phyloP scores from a whole-genome alignment of 2,113 vertebrate genomes.

The Pteruthius melanotis region DNA sequence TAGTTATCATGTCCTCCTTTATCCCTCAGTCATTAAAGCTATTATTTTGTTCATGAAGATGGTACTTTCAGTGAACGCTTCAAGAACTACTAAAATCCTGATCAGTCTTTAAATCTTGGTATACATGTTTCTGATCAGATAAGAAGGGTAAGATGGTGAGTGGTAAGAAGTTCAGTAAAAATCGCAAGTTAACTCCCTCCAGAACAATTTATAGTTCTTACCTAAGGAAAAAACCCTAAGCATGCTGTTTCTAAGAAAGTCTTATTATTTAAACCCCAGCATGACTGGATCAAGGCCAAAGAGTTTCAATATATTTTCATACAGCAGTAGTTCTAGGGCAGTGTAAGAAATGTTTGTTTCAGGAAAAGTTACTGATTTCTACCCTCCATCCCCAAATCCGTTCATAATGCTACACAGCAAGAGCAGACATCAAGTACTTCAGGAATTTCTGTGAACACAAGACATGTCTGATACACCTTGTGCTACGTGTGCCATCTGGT shows the following conservation, averaged over 20 bases:
- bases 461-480: background rate
- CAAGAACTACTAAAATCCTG: background rate
- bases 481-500: constrained; percentile 48
- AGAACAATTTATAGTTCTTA: background rate
- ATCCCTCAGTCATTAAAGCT: background rate
- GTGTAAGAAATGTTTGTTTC: background rate
- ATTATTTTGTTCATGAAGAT: background rate
- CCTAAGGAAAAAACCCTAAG: background rate
- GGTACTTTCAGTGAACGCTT: background rate
- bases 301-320: background rate
- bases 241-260: background rate
- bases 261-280: background rate
- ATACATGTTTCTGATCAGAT: background rate
- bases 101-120: background rate
- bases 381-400: background rate
- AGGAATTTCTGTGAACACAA: background rate
- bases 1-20: background rate
- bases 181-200: background rate
- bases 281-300: background rate
- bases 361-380: background rate
- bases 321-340: background rate
- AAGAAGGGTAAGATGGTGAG: background rate
- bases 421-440: background rate
- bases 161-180: background rate
- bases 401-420: background rate